Conservation (phyloP, 2,113 vertebrate species). For the Cavia porcellus region DNA sequence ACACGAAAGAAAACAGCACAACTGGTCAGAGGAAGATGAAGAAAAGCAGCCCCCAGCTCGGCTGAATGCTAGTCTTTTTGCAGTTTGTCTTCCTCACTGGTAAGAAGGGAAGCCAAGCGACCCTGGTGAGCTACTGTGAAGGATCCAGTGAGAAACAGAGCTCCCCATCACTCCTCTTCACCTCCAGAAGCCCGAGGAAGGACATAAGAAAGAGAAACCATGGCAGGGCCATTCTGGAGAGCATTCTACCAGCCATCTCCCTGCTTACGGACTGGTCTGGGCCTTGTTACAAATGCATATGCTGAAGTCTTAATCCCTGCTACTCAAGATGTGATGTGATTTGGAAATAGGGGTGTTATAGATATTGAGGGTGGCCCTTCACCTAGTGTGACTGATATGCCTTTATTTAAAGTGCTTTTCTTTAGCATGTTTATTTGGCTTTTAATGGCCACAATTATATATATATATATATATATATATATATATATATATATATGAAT, state of each 20-base stretch:
- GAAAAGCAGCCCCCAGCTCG: fast-evolving
- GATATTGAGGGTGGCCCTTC: neutral
- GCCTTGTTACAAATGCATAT: neutral
- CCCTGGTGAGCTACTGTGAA: too few relatives aligned
- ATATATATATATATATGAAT: neutral
- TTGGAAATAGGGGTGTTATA: neutral
- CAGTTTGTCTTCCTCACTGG: neutral
- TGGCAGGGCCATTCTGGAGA: neutral
- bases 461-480: neutral
- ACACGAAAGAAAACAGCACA: neutral
- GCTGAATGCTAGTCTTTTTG: neutral
- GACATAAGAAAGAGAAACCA: fast-evolving
- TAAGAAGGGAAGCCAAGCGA: neutral
- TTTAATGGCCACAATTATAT: too few relatives aligned
- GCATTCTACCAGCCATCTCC: neutral
- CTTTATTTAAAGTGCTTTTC: neutral
- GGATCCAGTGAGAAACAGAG: neutral
- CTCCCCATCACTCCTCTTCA: neutral
- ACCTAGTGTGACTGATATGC: neutral
- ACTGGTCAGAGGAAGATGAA: neutral
- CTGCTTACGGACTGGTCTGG: too few relatives aligned
- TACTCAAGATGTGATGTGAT: neutral
- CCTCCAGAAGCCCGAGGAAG: neutral
- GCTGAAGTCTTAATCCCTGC: neutral
- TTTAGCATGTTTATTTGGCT: neutral